A percentile compares a stretch with the other conserved stretches of the same genome.
phyloP scores from a whole-genome alignment of 2,888 invertebrate species.

The Meta bourneti region DNA sequence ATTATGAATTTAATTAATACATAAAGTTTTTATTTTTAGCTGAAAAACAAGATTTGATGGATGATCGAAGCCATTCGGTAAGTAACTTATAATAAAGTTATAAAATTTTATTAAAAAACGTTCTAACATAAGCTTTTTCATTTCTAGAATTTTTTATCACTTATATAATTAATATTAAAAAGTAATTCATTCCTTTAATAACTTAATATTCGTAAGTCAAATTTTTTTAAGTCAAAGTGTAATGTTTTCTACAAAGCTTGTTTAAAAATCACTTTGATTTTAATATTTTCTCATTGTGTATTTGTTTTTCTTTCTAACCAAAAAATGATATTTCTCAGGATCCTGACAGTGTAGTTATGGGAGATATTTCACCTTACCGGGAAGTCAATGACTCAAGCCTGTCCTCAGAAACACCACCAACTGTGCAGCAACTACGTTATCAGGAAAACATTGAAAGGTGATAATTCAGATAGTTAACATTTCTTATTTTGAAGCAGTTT shows the following conservation, averaged over 20 bases:
- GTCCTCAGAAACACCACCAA: conserved; percentile 90
- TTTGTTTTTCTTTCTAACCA: neutral
- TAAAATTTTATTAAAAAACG: neutral
- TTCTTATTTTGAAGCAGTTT: too few relatives aligned
- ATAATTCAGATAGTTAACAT: neutral
- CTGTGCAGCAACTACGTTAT: conserved; percentile 85
- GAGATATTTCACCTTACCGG: conserved; percentile 80
- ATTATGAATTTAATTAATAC: too few relatives aligned
- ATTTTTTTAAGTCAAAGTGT: too few relatives aligned
- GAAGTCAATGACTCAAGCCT: conserved; percentile 84
- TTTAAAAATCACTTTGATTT: too few relatives aligned
- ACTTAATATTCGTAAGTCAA: too few relatives aligned
- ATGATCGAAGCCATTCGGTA: neutral
- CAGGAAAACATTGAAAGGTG: conserved; percentile 87
- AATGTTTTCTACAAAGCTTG: too few relatives aligned
- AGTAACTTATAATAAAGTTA: neutral
- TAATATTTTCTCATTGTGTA: neutral
- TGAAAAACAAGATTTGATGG: conserved; percentile 24
- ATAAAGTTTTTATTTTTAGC: neutral
- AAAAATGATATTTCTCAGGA: conserved; percentile 49
- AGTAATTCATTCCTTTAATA: neutral
- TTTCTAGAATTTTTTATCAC: neutral
- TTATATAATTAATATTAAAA: neutral
- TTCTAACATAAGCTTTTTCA: neutral
- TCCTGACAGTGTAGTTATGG: conserved; percentile 82